These are phyloP conservation scores for Pogoniulus pusillus DNA, from an alignment of 2,797 vertebrate genomes.

Conservation along the genomic window DNA sequence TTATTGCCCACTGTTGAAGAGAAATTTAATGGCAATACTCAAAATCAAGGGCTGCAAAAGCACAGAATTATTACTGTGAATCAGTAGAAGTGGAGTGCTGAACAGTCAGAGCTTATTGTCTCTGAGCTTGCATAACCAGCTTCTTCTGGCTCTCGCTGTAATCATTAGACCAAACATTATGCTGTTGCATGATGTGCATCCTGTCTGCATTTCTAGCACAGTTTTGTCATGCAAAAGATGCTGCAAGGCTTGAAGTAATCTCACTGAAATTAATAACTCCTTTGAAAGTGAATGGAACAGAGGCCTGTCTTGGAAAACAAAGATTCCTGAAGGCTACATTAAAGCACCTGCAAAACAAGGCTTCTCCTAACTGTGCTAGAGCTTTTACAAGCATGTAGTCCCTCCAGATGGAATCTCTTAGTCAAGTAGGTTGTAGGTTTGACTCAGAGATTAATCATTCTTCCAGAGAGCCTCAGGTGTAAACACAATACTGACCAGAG, in stretches of 20 bases:
- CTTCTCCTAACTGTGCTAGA: not conserved
- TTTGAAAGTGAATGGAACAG: constrained; percentile 50
- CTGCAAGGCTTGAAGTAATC: constrained; percentile 23
- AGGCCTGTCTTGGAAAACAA: not conserved
- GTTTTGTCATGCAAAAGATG: constrained; percentile 45
- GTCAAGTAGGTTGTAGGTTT: constrained; percentile 19
- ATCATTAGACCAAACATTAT: constrained; percentile 32
- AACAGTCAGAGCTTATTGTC: not conserved
- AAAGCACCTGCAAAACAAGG: not conserved
- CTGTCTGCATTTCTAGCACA: not conserved
- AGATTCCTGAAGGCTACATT: constrained; percentile 35
- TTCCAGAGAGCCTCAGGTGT: not conserved
- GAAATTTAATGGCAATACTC: not conserved
- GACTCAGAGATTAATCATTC: not conserved
- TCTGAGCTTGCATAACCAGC: constrained; percentile 1
- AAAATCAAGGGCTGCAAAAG: constrained; percentile 1
- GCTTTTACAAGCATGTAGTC: not conserved
- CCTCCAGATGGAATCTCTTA: constrained; percentile 22
- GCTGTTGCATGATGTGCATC: constrained; percentile 10
- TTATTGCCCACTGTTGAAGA: not conserved
- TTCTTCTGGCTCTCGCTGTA: constrained; percentile 19
- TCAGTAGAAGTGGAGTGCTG: not conserved
- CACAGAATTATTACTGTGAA: not conserved
- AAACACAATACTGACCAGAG: constrained; percentile 9
- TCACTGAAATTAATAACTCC: constrained; percentile 43